Percentiles rank a stretch among this genome's conserved stretches.
These are phyloP conservation scores for Coendou prehensilis DNA, from an alignment of 2,797 vertebrate species.

Conservation along the genomic window DNA sequence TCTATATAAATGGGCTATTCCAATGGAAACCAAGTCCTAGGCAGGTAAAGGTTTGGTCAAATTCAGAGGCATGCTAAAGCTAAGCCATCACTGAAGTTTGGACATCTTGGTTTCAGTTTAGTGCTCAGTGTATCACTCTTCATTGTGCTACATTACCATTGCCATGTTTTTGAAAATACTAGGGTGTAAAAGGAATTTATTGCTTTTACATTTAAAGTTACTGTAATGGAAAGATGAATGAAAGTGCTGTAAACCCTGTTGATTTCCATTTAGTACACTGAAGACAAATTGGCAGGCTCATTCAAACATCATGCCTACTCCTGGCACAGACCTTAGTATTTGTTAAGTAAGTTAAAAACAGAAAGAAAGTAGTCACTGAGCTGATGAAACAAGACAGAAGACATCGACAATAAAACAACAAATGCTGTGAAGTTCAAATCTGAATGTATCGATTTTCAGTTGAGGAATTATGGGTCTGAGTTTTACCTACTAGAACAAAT, in stretches of 20 bases:
- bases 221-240: background rate
- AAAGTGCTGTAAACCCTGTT: background rate
- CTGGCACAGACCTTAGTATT: background rate
- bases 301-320: background rate
- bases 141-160: background rate
- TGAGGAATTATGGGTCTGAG: background rate
- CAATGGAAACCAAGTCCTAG: background rate
- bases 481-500: background rate
- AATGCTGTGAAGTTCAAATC: background rate
- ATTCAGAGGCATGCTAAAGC: background rate
- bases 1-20: background rate
- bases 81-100: background rate
- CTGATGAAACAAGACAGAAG: conserved; percentile 23
- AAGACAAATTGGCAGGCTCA: background rate
- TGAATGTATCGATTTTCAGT: background rate
- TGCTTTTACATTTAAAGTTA: conserved; percentile 48
- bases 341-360: conserved; percentile 30
- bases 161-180: background rate
- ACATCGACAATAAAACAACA: background rate
- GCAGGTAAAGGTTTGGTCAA: background rate
- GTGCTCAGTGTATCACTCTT: background rate
- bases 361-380: background rate
- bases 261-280: conserved; percentile 12
- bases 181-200: background rate
- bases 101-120: background rate